Percentiles rank a stretch among this genome's conserved stretches.
These are phyloP conservation scores for Diorhabda sublineata DNA, from an alignment of 1,140 invertebrate species.

Conservation along the genomic window DNA sequence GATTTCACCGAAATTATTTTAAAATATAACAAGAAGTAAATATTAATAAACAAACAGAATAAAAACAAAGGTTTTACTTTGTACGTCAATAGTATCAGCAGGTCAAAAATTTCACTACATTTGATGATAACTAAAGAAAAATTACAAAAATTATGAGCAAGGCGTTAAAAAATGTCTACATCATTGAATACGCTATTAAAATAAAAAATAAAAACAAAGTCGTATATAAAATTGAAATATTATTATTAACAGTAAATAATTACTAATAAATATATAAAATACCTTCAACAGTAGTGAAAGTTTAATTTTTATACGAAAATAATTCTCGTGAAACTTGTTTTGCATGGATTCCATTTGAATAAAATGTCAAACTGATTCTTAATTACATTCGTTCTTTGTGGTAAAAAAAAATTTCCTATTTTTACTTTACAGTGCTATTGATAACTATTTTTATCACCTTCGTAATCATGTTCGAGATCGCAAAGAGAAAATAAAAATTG, in stretches of 20 bases:
- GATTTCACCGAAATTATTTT: too few relatives aligned
- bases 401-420: background rate
- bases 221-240: background rate
- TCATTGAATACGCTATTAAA: too few relatives aligned
- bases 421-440: background rate
- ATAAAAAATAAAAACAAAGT: background rate
- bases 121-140: too few relatives aligned
- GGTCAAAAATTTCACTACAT: too few relatives aligned
- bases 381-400: background rate
- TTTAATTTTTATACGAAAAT: background rate
- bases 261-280: background rate
- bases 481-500: slow-evolving; percentile 4
- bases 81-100: too few relatives aligned
- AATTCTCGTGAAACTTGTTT: background rate
- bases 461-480: background rate
- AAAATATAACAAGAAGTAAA: too few relatives aligned
- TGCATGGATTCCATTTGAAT: background rate
- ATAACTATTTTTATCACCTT: background rate
- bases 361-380: background rate
- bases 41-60: too few relatives aligned
- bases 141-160: too few relatives aligned
- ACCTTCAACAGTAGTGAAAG: background rate
- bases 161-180: too few relatives aligned
- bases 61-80: too few relatives aligned
- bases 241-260: background rate